These are phyloP conservation scores for Conus canariensis DNA, from an alignment of 2,888 invertebrate genomes.

Conservation along the genomic window DNA sequence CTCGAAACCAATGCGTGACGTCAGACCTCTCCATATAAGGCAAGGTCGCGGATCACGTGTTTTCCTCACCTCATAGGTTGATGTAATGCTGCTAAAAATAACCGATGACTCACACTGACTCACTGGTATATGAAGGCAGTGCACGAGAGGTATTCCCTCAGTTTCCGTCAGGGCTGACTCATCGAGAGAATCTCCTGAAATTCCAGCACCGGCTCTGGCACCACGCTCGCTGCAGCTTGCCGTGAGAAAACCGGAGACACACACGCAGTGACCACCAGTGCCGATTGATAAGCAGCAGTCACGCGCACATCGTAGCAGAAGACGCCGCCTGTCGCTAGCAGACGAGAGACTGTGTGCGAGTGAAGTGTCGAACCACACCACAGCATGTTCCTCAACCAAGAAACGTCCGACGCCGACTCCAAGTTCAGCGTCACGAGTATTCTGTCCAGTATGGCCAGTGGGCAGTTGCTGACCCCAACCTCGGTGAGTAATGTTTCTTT, in stretches of 20 bases:
- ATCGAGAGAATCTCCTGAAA: slow-evolving; percentile 56
- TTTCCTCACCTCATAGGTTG: slow-evolving; percentile 37
- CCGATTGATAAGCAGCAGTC: slow-evolving; percentile 1
- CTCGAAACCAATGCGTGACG: slow-evolving; percentile 45
- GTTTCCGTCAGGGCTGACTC: slow-evolving; percentile 57
- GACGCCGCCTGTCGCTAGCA: background rate
- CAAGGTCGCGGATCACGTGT: slow-evolving; percentile 50
- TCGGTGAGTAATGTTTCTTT: slow-evolving; percentile 47
- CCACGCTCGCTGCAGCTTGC: background rate
- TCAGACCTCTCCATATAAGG: slow-evolving; percentile 51
- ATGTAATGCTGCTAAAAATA: slow-evolving; percentile 61
- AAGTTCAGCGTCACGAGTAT: slow-evolving; percentile 76
- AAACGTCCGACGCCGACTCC: slow-evolving; percentile 65
- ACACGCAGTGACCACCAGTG: slow-evolving; percentile 32
- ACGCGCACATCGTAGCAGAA: slow-evolving; percentile 11
- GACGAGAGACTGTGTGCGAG: slow-evolving; percentile 1
- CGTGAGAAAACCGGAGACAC: slow-evolving; percentile 25
- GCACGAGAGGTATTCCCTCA: slow-evolving; percentile 61
- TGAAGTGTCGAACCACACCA: background rate
- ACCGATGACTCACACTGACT: slow-evolving; percentile 57
- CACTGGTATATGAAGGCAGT: slow-evolving; percentile 56
- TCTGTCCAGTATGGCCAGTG: slow-evolving; percentile 77
- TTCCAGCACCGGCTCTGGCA: slow-evolving; percentile 37
- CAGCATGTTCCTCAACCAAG: slow-evolving; percentile 42
- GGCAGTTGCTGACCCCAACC: slow-evolving; percentile 55